A percentile compares a stretch with the other conserved stretches of the same genome.
phyloP scores from a whole-genome alignment of 2,888 invertebrate species.

The Hermaeophaga mercurialis region DNA sequence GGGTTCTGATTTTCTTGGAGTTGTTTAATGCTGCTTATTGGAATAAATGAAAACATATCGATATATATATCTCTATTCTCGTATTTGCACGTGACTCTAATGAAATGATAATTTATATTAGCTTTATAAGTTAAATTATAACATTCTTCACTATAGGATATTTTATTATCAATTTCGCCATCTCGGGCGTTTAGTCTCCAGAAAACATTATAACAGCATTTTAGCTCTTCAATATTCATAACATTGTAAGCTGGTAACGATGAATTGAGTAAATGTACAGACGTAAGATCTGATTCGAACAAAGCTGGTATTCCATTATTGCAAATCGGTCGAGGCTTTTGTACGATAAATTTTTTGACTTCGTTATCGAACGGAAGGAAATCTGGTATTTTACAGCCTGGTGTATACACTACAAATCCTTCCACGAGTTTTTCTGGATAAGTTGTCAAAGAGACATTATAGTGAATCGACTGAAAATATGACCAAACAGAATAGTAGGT shows the following conservation, averaged over 20 bases:
- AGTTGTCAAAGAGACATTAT: neutral
- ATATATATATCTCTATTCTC: conserved; percentile 62
- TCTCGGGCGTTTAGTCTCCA: conserved; percentile 60
- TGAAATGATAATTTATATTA: conserved; percentile 67
- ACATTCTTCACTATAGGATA: conserved; percentile 60
- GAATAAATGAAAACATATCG: conserved; percentile 72
- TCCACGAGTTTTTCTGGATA: neutral
- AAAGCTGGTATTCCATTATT: conserved; percentile 61
- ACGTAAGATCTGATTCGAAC: conserved; percentile 64
- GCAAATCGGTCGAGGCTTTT: conserved; percentile 60
- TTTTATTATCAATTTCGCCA: conserved; percentile 60
- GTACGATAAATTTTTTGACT: conserved; percentile 61
- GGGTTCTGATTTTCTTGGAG: neutral
- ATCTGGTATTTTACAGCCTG: conserved; percentile 71
- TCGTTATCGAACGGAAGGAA: conserved; percentile 66
- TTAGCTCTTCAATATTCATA: conserved; percentile 55
- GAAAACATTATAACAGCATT: conserved; percentile 68
- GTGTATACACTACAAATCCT: conserved; percentile 48
- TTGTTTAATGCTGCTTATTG: conserved; percentile 46
- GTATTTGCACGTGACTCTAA: conserved; percentile 67
- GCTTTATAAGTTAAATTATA: conserved; percentile 58
- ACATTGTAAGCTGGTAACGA: conserved; percentile 61
- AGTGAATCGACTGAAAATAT: neutral
- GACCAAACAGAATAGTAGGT: neutral
- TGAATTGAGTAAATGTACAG: conserved; percentile 62